Conservation (phyloP, 1,140 invertebrate species). For the Harlomillsia oculata region DNA sequence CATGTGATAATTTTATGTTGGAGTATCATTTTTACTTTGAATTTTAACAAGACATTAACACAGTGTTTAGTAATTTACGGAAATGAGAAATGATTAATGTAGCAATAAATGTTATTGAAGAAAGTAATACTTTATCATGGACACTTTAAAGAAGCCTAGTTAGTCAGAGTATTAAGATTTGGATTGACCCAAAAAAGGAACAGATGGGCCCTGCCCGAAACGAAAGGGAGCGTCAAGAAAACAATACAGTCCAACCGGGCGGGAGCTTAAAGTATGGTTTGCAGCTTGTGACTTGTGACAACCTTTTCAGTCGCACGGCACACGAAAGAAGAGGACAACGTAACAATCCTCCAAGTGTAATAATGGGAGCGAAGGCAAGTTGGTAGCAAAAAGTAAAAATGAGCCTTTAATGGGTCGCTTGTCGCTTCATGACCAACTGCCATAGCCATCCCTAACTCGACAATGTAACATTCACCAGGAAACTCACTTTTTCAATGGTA, state of each 20-base stretch:
- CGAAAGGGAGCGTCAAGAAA: slow-evolving; percentile 23
- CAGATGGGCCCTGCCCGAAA: slow-evolving; percentile 21
- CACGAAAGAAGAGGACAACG: too few species aligned
- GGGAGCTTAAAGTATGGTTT: slow-evolving; percentile 18
- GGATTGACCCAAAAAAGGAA: not conserved
- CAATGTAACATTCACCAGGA: too few species aligned
- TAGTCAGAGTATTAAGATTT: not conserved
- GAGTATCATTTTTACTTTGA: not conserved
- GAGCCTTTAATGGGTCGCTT: slow-evolving; percentile 25
- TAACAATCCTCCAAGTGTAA: too few species aligned
- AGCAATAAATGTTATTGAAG: not conserved
- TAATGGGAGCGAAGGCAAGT: slow-evolving; percentile 3
- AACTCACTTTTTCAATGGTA: not conserved
- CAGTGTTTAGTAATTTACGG: not conserved
- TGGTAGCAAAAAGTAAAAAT: slow-evolving; percentile 20
- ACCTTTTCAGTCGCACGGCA: slow-evolving; percentile 1
- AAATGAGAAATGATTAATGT: too few species aligned
- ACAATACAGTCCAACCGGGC: slow-evolving; percentile 18
- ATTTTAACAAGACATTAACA: not conserved
- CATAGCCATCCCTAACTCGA: too few species aligned
- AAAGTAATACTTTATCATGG: not conserved
- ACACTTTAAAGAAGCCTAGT: not conserved
- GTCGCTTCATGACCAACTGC: slow-evolving; percentile 7
- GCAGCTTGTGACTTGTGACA: slow-evolving; percentile 12
- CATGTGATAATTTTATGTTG: not conserved